Conservation (phyloP, 2,113 vertebrate species). For the Bothrops jararaca region DNA sequence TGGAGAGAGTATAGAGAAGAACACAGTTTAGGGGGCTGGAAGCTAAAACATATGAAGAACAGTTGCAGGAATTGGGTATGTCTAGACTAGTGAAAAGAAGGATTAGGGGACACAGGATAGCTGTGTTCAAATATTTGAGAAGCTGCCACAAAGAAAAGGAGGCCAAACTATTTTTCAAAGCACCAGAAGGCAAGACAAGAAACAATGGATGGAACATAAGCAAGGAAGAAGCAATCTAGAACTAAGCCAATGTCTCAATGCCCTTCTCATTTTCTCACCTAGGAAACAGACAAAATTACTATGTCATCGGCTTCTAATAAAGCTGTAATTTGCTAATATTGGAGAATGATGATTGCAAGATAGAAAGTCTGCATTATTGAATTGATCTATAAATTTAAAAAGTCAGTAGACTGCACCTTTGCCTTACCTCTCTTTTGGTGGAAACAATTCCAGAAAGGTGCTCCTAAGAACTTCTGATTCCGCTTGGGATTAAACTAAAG, state of each 20-base stretch:
- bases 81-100: not conserved
- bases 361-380: no score
- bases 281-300: no score
- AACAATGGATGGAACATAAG: not conserved
- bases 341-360: no score
- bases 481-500: not conserved
- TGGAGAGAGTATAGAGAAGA: not conserved
- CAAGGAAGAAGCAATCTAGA: not conserved
- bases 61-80: not conserved
- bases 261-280: no score
- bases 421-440: no score
- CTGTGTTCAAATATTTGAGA: not conserved
- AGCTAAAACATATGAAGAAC: not conserved
- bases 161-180: not conserved
- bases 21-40: not conserved
- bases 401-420: no score
- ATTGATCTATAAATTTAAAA: no score
- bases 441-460: no score
- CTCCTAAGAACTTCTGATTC: not conserved
- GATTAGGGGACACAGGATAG: not conserved
- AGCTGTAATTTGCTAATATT: no score
- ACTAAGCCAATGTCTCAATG: not conserved
- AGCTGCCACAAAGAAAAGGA: not conserved
- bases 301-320: no score
- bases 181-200: not conserved